A percentile compares a stretch with the other conserved stretches of the same genome.
Evolutionary conservation across 1,140 invertebrate species (phyloP).

Genomic region (Saxidomus purpurata): DNA sequence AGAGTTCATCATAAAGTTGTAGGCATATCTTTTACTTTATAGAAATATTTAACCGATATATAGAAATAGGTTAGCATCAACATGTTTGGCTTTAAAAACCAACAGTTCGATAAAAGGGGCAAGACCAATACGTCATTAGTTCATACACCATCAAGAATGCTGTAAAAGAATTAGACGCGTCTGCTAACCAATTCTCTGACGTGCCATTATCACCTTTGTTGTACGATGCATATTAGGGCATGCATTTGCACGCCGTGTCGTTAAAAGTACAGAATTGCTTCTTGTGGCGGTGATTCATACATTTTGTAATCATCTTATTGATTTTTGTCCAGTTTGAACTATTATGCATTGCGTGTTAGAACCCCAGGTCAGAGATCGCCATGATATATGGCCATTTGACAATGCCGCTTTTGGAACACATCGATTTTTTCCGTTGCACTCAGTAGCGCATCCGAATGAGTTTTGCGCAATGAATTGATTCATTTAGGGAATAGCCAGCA

Average conservation of each 20-base stretch:
- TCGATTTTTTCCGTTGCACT: conserved; percentile 28
- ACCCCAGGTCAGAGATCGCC: conserved; percentile 15
- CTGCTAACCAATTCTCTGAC: neutral
- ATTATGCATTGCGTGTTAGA: conserved; percentile 51
- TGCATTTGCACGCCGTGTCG: neutral
- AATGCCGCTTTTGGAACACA: conserved; percentile 18
- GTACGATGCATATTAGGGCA: neutral
- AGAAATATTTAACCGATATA: no score
- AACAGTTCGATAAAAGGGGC: no score
- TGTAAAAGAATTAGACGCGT: no score
- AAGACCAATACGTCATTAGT: no score
- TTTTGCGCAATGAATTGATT: conserved; percentile 31
- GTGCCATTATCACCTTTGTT: neutral
- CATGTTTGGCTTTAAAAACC: no score
- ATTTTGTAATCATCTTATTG: conserved; percentile 49
- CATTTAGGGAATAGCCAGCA: neutral
- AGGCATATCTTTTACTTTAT: no score
- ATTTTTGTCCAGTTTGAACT: conserved; percentile 35
- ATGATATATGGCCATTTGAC: conserved; percentile 34
- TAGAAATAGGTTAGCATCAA: no score
- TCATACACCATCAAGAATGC: no score
- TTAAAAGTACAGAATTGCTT: neutral
- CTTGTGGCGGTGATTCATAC: conserved; percentile 41
- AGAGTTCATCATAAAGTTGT: no score
- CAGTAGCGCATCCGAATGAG: conserved; percentile 2